Conservation (phyloP, 2,797 vertebrate species). For the Gadopsis bispinosus region DNA sequence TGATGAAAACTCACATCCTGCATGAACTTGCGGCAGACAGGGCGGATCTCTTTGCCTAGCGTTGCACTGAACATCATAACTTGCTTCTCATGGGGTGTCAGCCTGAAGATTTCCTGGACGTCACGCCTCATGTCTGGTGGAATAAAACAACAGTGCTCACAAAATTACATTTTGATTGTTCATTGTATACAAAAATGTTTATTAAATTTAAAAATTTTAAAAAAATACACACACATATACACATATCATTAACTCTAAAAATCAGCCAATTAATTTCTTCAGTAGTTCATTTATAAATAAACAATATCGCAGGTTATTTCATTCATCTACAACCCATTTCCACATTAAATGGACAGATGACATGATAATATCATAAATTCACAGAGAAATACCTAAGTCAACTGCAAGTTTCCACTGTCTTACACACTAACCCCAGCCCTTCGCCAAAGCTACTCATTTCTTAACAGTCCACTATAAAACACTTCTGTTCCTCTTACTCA, state of each 20-base stretch:
- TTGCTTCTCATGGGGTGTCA: conserved; percentile 92
- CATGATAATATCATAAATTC: neutral
- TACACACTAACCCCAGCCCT: neutral
- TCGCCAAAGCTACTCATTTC: neutral
- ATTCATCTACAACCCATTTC: neutral
- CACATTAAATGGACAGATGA: neutral
- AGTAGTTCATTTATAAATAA: neutral
- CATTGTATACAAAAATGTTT: neutral
- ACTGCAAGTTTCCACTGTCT: neutral
- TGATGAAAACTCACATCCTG: conserved; percentile 88
- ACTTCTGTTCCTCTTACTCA: conserved; percentile 69
- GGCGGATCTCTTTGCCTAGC: conserved; percentile 91
- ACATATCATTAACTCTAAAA: neutral
- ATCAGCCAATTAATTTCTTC: neutral
- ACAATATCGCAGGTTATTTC: neutral
- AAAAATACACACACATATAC: no score
- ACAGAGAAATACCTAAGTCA: neutral
- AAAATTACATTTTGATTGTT: neutral
- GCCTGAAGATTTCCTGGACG: conserved; percentile 91
- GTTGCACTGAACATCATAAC: conserved; percentile 96
- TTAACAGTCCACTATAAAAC: neutral
- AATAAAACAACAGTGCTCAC: neutral
- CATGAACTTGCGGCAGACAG: conserved; percentile 94
- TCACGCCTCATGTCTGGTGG: conserved; percentile 89
- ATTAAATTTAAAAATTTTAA: no score